phyloP scores from a whole-genome alignment of 2,888 invertebrate genomes.

The Erynnis tages region DNA sequence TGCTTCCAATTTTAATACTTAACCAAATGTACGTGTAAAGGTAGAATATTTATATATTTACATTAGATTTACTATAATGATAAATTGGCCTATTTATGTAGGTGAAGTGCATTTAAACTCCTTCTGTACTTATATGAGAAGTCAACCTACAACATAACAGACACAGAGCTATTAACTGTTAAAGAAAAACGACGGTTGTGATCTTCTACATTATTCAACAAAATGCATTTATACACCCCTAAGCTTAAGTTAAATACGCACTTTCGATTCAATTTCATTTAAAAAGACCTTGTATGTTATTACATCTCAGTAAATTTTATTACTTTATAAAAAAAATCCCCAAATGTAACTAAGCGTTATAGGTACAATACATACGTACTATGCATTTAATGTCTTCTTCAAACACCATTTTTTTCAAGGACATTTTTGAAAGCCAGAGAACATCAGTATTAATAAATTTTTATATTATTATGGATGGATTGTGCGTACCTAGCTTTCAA shows the following conservation, averaged over 20 bases:
- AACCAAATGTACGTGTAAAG: not conserved
- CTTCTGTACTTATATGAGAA: not conserved
- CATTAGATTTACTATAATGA: constrained; percentile 1
- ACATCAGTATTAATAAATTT: no score
- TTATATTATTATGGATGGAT: not conserved
- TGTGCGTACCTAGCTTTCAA: no score
- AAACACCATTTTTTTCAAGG: no score
- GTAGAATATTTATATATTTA: constrained; percentile 9
- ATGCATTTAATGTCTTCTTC: no score
- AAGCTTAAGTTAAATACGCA: not conserved
- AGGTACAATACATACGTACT: no score
- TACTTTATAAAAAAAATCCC: no score
- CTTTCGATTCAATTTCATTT: not conserved
- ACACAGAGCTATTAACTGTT: not conserved
- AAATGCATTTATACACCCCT: constrained; percentile 12
- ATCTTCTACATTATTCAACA: constrained; percentile 30
- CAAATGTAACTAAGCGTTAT: no score
- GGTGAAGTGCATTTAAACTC: no score
- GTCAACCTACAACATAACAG: not conserved
- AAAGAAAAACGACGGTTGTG: constrained; percentile 37
- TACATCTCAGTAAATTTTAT: no score
- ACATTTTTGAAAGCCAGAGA: no score
- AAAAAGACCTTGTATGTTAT: no score
- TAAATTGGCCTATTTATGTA: not conserved
- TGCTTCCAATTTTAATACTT: constrained; percentile 15